Evolutionary conservation across 2,113 vertebrate genomes (phyloP).

Genomic region (Columba livia): DNA sequence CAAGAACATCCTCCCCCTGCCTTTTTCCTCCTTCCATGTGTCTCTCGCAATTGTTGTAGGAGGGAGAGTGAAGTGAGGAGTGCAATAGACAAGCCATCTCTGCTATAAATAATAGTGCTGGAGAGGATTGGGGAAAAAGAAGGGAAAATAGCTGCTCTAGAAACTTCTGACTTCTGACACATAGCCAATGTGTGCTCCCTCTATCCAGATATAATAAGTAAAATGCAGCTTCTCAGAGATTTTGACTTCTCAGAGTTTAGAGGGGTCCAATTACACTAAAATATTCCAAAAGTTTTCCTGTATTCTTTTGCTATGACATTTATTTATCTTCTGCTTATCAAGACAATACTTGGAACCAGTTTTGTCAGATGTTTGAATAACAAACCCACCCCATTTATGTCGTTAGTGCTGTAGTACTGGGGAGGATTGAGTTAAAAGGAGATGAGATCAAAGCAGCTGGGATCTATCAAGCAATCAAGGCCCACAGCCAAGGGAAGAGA

Average conservation of each 20-base stretch:
- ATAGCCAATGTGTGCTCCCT: neutral
- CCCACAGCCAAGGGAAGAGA: conserved; percentile 29
- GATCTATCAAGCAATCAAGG: conserved; percentile 37
- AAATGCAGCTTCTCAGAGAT: neutral
- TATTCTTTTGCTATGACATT: neutral
- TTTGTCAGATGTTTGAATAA: neutral
- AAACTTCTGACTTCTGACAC: neutral
- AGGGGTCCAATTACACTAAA: neutral
- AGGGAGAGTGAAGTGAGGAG: neutral
- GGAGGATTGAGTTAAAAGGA: conserved; percentile 36
- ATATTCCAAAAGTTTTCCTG: neutral
- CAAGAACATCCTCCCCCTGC: neutral
- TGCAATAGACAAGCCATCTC: neutral
- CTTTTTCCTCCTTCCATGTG: neutral
- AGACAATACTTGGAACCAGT: neutral
- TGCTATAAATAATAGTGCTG: neutral
- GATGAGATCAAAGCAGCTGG: conserved; percentile 47
- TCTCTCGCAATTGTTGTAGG: neutral
- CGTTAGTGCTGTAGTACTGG: neutral
- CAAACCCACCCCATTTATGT: neutral
- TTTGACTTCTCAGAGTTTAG: neutral
- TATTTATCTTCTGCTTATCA: neutral
- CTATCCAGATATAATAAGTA: neutral
- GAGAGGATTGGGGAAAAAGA: neutral
- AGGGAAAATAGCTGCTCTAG: neutral